phyloP scores from a whole-genome alignment of 2,797 vertebrate species.

The Hippopotamyrus pictus region DNA sequence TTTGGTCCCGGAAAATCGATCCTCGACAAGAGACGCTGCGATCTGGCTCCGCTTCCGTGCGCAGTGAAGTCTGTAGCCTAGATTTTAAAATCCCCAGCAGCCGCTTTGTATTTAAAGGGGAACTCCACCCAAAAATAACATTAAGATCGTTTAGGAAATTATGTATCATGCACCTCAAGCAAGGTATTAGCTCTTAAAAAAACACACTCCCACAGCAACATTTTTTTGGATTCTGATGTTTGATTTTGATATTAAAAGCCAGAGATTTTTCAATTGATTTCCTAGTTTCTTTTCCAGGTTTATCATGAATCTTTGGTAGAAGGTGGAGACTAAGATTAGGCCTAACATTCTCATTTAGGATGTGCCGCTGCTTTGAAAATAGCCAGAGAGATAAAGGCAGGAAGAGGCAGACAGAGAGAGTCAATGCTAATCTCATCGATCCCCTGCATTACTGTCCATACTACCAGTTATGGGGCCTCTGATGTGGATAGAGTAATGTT shows the following conservation, averaged over 20 bases:
- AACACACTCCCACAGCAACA: background rate
- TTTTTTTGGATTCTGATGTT: background rate
- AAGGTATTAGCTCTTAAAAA: background rate
- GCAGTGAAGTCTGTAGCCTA: background rate
- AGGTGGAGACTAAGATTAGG: background rate
- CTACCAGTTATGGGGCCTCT: background rate
- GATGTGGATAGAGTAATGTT: background rate
- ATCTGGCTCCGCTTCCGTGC: background rate
- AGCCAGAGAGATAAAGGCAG: background rate
- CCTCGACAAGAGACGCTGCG: background rate
- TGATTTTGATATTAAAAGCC: background rate
- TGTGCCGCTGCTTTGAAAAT: background rate
- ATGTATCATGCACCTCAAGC: background rate
- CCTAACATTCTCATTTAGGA: background rate
- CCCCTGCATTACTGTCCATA: background rate
- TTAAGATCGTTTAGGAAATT: background rate
- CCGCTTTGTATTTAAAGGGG: background rate
- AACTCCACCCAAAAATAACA: background rate
- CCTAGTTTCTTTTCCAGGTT: background rate
- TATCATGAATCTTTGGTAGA: background rate
- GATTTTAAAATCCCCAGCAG: background rate
- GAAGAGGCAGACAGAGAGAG: background rate
- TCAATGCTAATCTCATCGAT: constrained; percentile 10
- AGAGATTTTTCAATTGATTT: background rate
- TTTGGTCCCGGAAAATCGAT: background rate